Evolutionary conservation across 1,140 invertebrate species (phyloP).

Genomic region (Rhopalosiphum padi): DNA sequence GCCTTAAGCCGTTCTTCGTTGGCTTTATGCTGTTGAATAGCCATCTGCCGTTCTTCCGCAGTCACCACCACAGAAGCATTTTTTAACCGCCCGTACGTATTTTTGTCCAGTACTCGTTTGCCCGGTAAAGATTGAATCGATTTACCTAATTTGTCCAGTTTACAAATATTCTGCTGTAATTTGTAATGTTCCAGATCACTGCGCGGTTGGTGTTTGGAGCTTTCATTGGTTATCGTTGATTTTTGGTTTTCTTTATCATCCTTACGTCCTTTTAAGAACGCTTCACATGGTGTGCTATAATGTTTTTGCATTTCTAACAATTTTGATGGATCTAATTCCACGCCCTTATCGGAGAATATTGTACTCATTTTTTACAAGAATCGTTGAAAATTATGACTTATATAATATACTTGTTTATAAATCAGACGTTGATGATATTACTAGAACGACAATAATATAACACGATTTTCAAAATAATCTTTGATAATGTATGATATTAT

Average conservation of each 20-base stretch:
- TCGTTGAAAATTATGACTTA: neutral
- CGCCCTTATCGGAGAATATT: neutral
- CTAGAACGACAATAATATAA: neutral
- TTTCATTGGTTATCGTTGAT: neutral
- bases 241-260: neutral
- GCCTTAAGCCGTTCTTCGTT: constrained; percentile 53
- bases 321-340: neutral
- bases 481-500: neutral
- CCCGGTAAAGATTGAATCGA: neutral
- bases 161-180: neutral
- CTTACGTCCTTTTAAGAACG: neutral
- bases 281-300: neutral
- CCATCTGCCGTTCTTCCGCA: neutral
- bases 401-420: neutral
- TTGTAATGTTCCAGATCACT: neutral
- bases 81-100: neutral
- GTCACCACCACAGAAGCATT: neutral
- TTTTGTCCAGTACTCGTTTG: neutral
- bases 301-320: neutral
- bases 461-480: neutral
- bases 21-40: neutral
- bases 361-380: neutral
- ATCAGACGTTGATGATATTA: no score
- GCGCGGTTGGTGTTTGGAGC: neutral
- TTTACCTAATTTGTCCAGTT: neutral